A percentile compares a stretch with the other conserved stretches of the same genome.
phyloP scores from a whole-genome alignment of 2,888 invertebrate species.

The Trachelus tabidus region DNA sequence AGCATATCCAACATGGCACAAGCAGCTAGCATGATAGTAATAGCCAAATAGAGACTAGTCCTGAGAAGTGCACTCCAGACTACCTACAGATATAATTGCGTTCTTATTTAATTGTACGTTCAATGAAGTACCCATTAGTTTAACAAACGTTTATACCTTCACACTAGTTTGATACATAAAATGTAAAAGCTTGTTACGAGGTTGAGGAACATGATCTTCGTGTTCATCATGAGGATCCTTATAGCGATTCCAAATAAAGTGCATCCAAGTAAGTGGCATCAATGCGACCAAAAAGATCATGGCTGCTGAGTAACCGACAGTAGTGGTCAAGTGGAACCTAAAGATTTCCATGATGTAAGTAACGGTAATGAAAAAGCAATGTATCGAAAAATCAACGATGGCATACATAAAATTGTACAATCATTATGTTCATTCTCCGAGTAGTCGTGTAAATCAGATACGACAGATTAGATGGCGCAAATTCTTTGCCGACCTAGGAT shows the following conservation, averaged over 20 bases:
- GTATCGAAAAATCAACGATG: constrained; percentile 18
- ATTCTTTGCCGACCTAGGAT: not conserved
- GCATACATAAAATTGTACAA: not conserved
- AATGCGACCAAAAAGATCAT: constrained; percentile 69
- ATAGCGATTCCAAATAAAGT: constrained; percentile 75
- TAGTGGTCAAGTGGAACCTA: constrained; percentile 66
- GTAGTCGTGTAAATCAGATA: not conserved
- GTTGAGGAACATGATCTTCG: constrained; percentile 69
- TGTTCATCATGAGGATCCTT: constrained; percentile 66
- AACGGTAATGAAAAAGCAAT: not conserved
- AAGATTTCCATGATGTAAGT: constrained; percentile 20
- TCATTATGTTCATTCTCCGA: not conserved
- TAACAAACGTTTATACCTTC: constrained; percentile 39
- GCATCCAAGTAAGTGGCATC: constrained; percentile 81
- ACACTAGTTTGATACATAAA: constrained; percentile 70
- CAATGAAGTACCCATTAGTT: not conserved
- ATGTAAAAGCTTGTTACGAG: constrained; percentile 68
- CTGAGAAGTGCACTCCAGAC: constrained; percentile 74
- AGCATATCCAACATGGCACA: constrained; percentile 76
- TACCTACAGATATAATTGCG: constrained; percentile 55
- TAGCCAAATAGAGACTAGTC: constrained; percentile 75
- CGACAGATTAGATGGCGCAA: not conserved
- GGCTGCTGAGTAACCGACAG: constrained; percentile 64
- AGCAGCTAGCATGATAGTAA: constrained; percentile 73
- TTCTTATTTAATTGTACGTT: not conserved